phyloP scores from a whole-genome alignment of 1,140 invertebrate species.

The Lasioglossum baleicum region DNA sequence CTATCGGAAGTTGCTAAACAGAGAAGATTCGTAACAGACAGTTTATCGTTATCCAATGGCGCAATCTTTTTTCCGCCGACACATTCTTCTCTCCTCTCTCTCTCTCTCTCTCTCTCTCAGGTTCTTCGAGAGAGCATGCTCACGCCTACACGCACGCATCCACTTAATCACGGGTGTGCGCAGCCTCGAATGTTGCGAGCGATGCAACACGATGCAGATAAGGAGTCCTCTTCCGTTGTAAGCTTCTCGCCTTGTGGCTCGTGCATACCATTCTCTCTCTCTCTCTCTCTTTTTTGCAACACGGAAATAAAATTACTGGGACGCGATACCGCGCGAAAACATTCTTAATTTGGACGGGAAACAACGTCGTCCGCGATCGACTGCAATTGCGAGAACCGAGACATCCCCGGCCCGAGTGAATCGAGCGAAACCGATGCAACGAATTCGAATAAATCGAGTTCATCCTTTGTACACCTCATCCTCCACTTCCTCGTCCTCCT shows the following conservation, averaged over 20 bases:
- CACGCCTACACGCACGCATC: constrained; percentile 31
- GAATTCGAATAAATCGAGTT: no score
- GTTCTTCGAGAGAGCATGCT: background rate
- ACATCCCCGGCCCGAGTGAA: no score
- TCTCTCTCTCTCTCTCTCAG: no score
- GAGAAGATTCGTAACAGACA: background rate
- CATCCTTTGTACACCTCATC: no score
- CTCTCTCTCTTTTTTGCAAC: background rate
- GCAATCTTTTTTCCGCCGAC: constrained; percentile 10
- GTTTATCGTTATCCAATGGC: background rate
- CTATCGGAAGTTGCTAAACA: no score
- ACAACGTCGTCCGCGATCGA: constrained; percentile 9
- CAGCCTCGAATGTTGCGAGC: constrained; percentile 17
- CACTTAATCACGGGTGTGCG: constrained; percentile 32
- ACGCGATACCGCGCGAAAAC: constrained; percentile 11
- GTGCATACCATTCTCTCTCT: no score
- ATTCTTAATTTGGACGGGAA: constrained; percentile 34
- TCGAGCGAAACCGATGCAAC: no score
- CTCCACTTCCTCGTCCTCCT: no score
- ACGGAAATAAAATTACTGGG: constrained; percentile 40
- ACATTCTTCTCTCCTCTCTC: background rate
- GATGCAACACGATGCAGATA: constrained; percentile 29
- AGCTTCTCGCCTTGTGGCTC: no score
- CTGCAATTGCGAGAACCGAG: background rate
- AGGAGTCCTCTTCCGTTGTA: background rate